Base-by-base conservation (phyloP, 1,140 invertebrate species). In the Neodiprion lecontei region DNA sequence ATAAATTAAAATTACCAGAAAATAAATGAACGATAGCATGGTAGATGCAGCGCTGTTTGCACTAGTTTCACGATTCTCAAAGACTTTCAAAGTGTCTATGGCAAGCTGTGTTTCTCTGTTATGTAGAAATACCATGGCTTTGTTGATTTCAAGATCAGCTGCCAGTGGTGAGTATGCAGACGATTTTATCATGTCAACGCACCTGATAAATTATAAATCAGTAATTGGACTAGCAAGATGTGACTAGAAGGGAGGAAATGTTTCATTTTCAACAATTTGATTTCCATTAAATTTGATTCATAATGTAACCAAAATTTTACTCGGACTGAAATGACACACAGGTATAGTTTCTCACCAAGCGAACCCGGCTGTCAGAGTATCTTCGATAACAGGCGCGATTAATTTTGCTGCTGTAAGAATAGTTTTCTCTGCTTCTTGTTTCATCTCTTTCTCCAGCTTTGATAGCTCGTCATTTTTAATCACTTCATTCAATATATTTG, bases 61-160 rank as follows among this genome's bases (percentile, higher is more conserved):
- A 88, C 95, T 95, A 1, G 92, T 93, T 73, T 96, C 92, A 78
- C 95, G 95, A 81, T 95, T 95, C 85, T 98, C 95, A 86, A 98
- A 98, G 74, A 93, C 93, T 87, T 96, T 96, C 23, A 98, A 86
- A 0, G 95, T 96, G 75, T 97, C 96, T 61, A 97, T 93, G 0
- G 97, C 94, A 84, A 94, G 91, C 67, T 91, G 88, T 12, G 97
- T 92, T 81, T 98, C 94, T 75, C 95, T 93, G 86, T 96, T 95
- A 76, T 95, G 94, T 14, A 99, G 87, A 86, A 94, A 96, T 83
- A 96, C 96, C 69, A 97, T 92, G 0, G 96, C 97, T 88, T 98
- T 98, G 84, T 97, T 97, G 74, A 99, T 96, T 88, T 98, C 96
- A 72, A 98, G 89, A 86, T 98, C 96, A 79, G 95, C 94, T 17